Evolutionary conservation across 1,140 invertebrate genomes (phyloP), one percentile per base, ranked within the genome.

Genomic region (Scylla paramamosain): DNA sequence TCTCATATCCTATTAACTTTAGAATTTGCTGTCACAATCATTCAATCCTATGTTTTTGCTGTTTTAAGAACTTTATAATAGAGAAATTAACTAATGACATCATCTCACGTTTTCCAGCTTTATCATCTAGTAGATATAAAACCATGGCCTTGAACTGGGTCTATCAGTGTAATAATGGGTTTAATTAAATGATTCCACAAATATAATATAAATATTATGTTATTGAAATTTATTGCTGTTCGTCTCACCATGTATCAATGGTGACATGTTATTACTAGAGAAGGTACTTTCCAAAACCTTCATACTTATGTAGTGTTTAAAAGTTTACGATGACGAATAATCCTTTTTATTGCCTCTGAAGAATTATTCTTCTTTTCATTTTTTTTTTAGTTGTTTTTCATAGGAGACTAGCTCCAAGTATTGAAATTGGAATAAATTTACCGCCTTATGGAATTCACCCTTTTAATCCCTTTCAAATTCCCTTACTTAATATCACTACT

Each of bases 71-170:
- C n/a, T n/a, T n/a, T n/a, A n/a, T n/a, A n/a, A n/a, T n/a, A n/a
- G n/a, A 89, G n/a, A 90, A 46, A 46, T 67, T 39, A 91, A 48
- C 14, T 91, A 39, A 32, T 25, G 59, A 28, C n/a, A n/a, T n/a
- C 46, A 91, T 59, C 46, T 28, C 90, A 91, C 25, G 28, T 46
- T 6, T 28, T 7, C 25, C 46, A 67, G 4, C 16, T 39, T 29
- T 0, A n/a, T 28, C 90, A 52, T 28, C 31, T 91, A 91, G 90
- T 91, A 10, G 90, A 91, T 25, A 77, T 91, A 28, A 91, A 39
- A 31, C 90, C 90, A 6, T 91, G 90, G 28, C 90, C 90, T 4
- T n/a, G 83, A 7, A 93, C 91, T 7, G 91, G 91, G 7, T 93
- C 67, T 82, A 45, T 91, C n/a, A 91, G 89, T 48, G 89, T 87